Base-by-base conservation (phyloP, 2,113 vertebrate genomes). In the Merops nubicus region DNA sequence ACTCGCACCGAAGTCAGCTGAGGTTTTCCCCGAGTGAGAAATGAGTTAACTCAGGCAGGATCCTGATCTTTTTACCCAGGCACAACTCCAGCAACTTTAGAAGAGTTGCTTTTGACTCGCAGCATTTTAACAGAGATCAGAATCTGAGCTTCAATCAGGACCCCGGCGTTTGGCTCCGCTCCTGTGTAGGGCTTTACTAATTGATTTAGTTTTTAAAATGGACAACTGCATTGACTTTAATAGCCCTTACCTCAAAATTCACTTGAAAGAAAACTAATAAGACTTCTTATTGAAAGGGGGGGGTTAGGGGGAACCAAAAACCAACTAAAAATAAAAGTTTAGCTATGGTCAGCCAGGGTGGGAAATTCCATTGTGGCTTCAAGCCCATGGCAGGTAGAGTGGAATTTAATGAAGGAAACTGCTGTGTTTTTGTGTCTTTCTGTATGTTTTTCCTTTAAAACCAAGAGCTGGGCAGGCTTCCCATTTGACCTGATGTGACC, bases 381-480 rank as follows among this genome's bases (percentile, higher is more conserved):
- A 96, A 98, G 98, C 98, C 98, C 98, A 98, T 98, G 98, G 98
- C 98, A 98, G 98, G 98, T 98, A 98, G 98, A 98, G 98, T 98
- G 98, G 98, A 98, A 98, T 98, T 98, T 98, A 98, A 98, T 98
- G 98, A 98, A 98, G 98, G 98, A 98, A 98, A 98, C 98, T 98
- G 98, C 98, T 97, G 97, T 98, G 98, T 98, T 98, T 98, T 98
- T 98, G 98, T 98, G 98, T 98, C 98, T 98, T 98, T 98, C 98
- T 98, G 98, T 98, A 98, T 98, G 98, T 98, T 98, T 98, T 98
- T 98, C 98, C 98, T 98, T 98, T 98, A 98, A 98, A 98, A 98
- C 98, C 98, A 94, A 98, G 98, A 98, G 97, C 98, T 98, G 98
- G 98, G 98, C 98, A 98, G 96, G 95, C 97, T 97, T 98, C 98